A percentile compares a stretch with the other conserved stretches of the same genome.
These are phyloP conservation scores for Hypsibius dujardini DNA, from an alignment of 1,140 invertebrate species.

Conservation along the genomic window DNA sequence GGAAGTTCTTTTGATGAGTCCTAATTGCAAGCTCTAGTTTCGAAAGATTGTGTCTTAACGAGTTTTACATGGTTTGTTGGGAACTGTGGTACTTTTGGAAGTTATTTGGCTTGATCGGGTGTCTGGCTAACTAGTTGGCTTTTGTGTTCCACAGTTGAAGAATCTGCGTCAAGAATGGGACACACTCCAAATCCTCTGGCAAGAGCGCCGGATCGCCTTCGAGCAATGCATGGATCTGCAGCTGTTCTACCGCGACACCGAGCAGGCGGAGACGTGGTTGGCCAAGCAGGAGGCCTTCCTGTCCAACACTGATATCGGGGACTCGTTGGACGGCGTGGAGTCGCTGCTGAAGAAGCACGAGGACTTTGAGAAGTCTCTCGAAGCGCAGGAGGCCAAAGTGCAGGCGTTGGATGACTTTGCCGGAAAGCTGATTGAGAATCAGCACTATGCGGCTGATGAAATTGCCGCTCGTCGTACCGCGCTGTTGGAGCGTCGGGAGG, in stretches of 20 bases:
- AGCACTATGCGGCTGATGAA: slow-evolving; percentile 93
- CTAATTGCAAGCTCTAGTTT: too few species aligned
- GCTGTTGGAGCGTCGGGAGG: slow-evolving; percentile 62
- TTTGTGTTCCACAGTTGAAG: slow-evolving; percentile 35
- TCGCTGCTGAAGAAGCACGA: slow-evolving; percentile 95
- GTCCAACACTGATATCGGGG: slow-evolving; percentile 86
- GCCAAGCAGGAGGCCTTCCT: slow-evolving; percentile 94
- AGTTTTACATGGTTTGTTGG: too few species aligned
- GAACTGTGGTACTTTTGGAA: too few species aligned
- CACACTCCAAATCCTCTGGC: slow-evolving; percentile 70
- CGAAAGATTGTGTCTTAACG: too few species aligned
- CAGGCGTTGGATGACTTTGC: slow-evolving; percentile 96
- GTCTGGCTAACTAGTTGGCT: too few species aligned
- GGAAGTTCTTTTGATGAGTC: too few species aligned
- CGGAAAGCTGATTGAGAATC: slow-evolving; percentile 81
- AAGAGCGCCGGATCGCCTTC: slow-evolving; percentile 82
- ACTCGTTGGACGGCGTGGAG: slow-evolving; percentile 90
- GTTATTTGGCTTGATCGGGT: too few species aligned
- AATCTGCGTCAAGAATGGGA: slow-evolving; percentile 64
- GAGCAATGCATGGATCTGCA: slow-evolving; percentile 99
- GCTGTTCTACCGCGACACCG: slow-evolving; percentile 82
- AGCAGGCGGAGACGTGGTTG: slow-evolving; percentile 97
- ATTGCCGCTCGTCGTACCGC: slow-evolving; percentile 73
- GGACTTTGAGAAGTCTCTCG: slow-evolving; percentile 94
- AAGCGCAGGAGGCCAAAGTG: slow-evolving; percentile 95